Evolutionary conservation across 2,888 invertebrate genomes (phyloP).

Genomic region (Drosophila koepferae): DNA sequence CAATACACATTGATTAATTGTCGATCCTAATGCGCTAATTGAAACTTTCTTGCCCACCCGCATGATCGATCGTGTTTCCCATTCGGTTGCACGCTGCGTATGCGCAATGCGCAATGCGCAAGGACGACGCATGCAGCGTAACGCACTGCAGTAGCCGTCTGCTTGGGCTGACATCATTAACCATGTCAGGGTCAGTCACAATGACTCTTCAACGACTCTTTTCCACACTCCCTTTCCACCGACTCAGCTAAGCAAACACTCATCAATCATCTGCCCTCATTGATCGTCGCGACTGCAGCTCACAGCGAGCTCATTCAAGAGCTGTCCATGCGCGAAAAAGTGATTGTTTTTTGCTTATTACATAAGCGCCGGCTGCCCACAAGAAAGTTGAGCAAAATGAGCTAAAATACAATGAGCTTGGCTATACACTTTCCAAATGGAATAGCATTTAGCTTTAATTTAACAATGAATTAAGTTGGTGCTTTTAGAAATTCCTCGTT

Average conservation of each 20-base stretch:
- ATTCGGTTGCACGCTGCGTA: constrained; percentile 45
- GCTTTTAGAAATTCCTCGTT: neutral
- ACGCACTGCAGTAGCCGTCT: constrained; percentile 43
- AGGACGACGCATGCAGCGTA: constrained; percentile 58
- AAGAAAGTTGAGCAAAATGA: constrained; percentile 50
- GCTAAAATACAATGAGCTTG: neutral
- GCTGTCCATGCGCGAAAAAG: constrained; percentile 68
- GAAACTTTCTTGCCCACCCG: constrained; percentile 36
- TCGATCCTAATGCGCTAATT: constrained; percentile 24
- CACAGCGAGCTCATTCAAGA: constrained; percentile 57
- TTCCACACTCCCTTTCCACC: neutral
- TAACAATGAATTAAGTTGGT: neutral
- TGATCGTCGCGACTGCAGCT: constrained; percentile 42
- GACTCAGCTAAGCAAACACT: constrained; percentile 25
- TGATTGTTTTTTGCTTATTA: constrained; percentile 62
- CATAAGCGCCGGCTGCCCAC: constrained; percentile 51
- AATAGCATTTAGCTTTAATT: neutral
- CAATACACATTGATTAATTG: constrained; percentile 79
- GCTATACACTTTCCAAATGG: neutral
- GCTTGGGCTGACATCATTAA: constrained; percentile 35
- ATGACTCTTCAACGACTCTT: neutral
- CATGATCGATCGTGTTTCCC: constrained; percentile 35
- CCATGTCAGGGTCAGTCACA: constrained; percentile 52
- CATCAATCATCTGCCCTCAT: constrained; percentile 57
- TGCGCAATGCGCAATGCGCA: constrained; percentile 54